Evolutionary conservation across 2,113 vertebrate species (phyloP), one percentile per base, ranked within the genome.

Genomic region (Myotis davidii): DNA sequence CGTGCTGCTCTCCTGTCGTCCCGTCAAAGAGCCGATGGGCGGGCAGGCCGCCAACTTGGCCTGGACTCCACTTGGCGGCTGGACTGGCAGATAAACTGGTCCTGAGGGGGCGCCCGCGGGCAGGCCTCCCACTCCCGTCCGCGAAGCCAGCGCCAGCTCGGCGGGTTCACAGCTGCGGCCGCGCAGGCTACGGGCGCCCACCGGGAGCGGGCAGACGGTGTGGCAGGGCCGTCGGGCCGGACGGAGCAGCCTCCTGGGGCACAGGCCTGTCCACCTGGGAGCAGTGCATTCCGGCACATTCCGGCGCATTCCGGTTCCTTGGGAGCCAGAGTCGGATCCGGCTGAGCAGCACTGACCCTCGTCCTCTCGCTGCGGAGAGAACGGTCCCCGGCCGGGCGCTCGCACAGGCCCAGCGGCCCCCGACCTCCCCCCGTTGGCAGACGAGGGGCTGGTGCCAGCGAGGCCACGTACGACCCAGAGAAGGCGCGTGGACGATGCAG

Each of bases 41-140:
- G 85, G 96, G 97, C 97, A 90, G 65, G 64, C 18, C 5, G 95
- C 97, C 97, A 95, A 11, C 77, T 95, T 95, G 96, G 96, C 96
- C 96, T 61, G 73, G 25, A 17, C 91, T 87, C 91, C 45, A n/a
- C 93, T 78, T 39, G 76, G 96, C 94, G 94, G 87, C 81, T 86
- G 94, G 96, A 83, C 96, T 95, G 96, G 94, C 97, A 95, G 96
- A 96, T 89, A 88, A 88, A 95, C 83, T 79, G 81, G 92, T 78
- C 88, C 92, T 96, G 77, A 87, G 12, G 79, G 86, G 81, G 27
- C 0, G 42, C 73, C 59, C 27, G 87, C 90, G 94, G 94, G 83
- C 52, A 90, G 91, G 70, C 54, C 88, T 85, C 88, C 95, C 48
- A 81, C 67, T 27, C 90, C 2, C 82, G 45, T 83, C 90, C 72